Conservation (phyloP, 2,888 invertebrate genomes). For the Lycocerus yunnanus region DNA sequence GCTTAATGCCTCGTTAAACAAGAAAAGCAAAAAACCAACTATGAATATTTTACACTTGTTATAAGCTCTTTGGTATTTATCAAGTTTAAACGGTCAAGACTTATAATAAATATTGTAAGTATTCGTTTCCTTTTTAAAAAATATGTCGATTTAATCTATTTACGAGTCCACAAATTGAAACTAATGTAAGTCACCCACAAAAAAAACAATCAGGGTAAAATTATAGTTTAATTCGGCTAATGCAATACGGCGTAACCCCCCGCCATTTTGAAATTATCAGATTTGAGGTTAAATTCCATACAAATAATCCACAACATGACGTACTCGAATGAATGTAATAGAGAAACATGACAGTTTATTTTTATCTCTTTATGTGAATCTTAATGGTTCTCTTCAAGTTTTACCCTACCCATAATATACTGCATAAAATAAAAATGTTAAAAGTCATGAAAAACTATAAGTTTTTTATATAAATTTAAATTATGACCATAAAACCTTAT, state of each 20-base stretch:
- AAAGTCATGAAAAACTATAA: neutral
- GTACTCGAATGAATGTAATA: neutral
- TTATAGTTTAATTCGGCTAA: neutral
- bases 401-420: neutral
- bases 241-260: too few relatives aligned
- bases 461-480: neutral
- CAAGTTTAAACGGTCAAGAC: conserved; percentile 21
- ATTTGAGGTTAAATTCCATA: neutral
- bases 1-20: conserved; percentile 46
- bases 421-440: neutral
- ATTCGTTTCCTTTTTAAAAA: conserved; percentile 10
- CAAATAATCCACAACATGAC: neutral
- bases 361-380: neutral
- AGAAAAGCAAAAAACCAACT: conserved; percentile 43
- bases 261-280: neutral
- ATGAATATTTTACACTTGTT: conserved; percentile 50
- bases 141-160: neutral
- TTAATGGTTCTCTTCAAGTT: neutral
- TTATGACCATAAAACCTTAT: neutral
- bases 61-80: conserved; percentile 35
- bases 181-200: neutral
- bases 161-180: neutral
- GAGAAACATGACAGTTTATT: neutral
- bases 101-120: conserved; percentile 20
- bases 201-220: neutral